Evolutionary conservation across 2,888 invertebrate species (phyloP), one percentile per base, ranked within the genome.

Genomic region (Noctua comes): DNA sequence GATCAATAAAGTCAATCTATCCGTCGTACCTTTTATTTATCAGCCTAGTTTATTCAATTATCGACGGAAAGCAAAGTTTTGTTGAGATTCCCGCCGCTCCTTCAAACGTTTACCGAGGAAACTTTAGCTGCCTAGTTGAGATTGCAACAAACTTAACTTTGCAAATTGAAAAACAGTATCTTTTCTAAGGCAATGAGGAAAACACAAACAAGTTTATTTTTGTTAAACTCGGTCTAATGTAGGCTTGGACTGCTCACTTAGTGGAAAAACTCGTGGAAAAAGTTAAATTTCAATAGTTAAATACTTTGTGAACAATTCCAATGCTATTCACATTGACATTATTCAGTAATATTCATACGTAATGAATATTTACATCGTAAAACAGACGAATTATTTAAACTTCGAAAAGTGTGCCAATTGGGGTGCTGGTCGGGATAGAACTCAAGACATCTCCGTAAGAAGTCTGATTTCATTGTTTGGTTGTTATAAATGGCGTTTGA

Each of bases 81-180:
- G 51, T n/a, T 48, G 54, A 54, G 48, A 31, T 62, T 57, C 43
- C 54, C 31, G 21, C 3, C 36, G n/a, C 36, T 62, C n/a, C 69
- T 40, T 73, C 31, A 73, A 80, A 73, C 57, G 73, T 85, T 82
- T 80, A 80, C 80, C 62, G 85, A 54, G 31, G 16, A 80, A 82
- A 82, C 24, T 82, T 84, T 0, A n/a, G 24, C 68, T 72, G 66
- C 21, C 40, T 66, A 75, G 76, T 77, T 75, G 59, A 73, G 84
- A 87, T 68, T 68, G 71, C 74, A 68, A 65, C 78, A 36, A 59
- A 64, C 69, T 59, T 70, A 66, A 79, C 82, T 85, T 62, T 27
- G 59, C 48, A 80, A 82, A 80, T 82, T 85, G 82, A 73, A 85
- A 80, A 80, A 73, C 85, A 62, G 73, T 73, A 80, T 65, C 80